Evolutionary conservation across 2,113 vertebrate species (phyloP).

Genomic region (Strix uralensis): DNA sequence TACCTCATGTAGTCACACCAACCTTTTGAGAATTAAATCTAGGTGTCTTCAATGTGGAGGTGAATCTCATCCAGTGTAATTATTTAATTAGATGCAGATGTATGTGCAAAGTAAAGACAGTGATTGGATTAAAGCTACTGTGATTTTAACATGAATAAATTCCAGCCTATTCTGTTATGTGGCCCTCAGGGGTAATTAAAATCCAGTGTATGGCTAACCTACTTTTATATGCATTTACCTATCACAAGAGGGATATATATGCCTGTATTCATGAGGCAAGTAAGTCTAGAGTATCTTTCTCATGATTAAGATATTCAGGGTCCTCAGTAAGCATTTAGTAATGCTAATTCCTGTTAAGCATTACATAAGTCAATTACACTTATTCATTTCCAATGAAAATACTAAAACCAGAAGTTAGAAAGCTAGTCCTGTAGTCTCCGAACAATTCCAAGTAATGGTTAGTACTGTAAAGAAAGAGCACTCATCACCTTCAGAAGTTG

Average conservation of each 20-base stretch:
- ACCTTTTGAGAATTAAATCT: background rate
- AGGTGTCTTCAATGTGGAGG: background rate
- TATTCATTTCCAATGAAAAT: background rate
- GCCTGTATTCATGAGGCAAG: background rate
- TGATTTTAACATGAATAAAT: background rate
- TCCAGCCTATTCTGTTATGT: background rate
- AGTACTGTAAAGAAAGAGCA: background rate
- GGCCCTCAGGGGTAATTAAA: background rate
- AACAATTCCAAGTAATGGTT: background rate
- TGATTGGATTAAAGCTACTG: background rate
- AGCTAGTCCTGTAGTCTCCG: background rate
- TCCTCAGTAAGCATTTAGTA: background rate
- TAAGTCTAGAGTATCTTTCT: background rate
- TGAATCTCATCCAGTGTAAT: background rate
- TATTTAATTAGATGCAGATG: background rate
- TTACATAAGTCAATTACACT: background rate
- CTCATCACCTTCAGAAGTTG: background rate
- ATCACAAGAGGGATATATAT: background rate
- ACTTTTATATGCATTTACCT: background rate
- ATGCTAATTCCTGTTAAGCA: background rate
- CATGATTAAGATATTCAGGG: background rate
- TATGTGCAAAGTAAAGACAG: background rate
- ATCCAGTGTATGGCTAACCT: background rate
- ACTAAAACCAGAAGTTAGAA: background rate
- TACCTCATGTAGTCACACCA: background rate